Evolutionary conservation across 2,888 invertebrate species (phyloP), one percentile per base, ranked within the genome.

Genomic region (Eupithecia exiguata): DNA sequence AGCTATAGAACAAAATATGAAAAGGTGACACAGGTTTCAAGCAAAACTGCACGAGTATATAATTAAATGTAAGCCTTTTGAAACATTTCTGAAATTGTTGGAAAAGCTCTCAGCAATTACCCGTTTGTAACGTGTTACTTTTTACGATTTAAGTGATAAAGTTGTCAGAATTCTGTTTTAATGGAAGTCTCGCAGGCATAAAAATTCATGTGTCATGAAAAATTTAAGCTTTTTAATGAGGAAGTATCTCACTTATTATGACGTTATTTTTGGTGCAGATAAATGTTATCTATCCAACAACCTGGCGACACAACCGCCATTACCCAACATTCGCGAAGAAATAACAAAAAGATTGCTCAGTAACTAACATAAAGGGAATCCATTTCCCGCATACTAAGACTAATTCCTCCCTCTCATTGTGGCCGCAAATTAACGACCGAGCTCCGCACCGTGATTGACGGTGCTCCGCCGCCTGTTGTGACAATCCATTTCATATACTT

Each of bases 401-500:
- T 86, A 84, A 86, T 87, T 81, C 81, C 78, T 81, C 80, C 78
- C 77, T 76, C 77, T 83, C 82, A 86, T 87, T 86, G 84, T 84
- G 81, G 80, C 80, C 81, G 81, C 80, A 85, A 87, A 87, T 85
- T 81, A 86, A 80, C 82, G 80, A 81, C 81, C 74, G 80, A 53
- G 67, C 69, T 63, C 62, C 21, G 65, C 63, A 63, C 74, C 80
- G 76, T 87, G 87, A 88, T 87, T 86, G 86, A 86, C 87, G 87
- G 83, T 82, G 83, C 81, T 83, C 81, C 81, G 81, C 82, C 80
- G 78, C 69, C 79, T 80, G 82, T 81, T 81, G 86, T 84, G 86
- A 87, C 87, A 87, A 85, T 86, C 87, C 86, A 88, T 88, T 88
- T 86, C 83, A n/a, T 65, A 21, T 38, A 38, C 21, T 14, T 25